Evolutionary conservation across 2,113 vertebrate genomes (phyloP).

Genomic region (Aspidoscelis tigris): DNA sequence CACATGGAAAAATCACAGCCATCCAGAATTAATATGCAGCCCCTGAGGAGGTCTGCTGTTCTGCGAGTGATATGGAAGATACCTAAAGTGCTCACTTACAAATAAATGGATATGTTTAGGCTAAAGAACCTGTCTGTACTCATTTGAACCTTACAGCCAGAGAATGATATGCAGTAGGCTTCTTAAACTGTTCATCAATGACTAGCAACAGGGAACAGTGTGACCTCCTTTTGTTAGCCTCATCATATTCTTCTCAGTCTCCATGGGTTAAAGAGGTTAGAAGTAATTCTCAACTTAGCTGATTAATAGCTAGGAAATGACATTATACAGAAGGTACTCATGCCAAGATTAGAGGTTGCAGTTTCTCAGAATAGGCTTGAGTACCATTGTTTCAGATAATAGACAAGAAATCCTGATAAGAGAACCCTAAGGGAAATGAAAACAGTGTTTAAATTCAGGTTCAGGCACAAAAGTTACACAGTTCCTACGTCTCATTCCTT

Average conservation of each 20-base stretch:
- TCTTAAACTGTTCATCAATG: conserved; percentile 46
- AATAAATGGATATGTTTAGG: not conserved
- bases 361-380: conserved; percentile 47
- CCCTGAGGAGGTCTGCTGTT: not conserved
- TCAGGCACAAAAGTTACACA: conserved; percentile 22
- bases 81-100: not conserved
- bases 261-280: conserved; percentile 40
- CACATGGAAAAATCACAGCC: not conserved
- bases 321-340: conserved; percentile 32
- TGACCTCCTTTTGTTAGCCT: not conserved
- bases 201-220: conserved; percentile 22
- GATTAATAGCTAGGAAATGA: conserved; percentile 38
- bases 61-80: not conserved
- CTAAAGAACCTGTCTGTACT: conserved; percentile 21
- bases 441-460: conserved; percentile 26
- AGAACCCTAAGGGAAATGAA: not conserved
- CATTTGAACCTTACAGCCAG: conserved; percentile 4
- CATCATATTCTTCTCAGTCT: conserved; percentile 2
- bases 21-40: not conserved
- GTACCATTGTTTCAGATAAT: conserved; percentile 36
- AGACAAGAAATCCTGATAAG: not conserved
- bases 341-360: conserved; percentile 30
- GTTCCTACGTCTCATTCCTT: not conserved
- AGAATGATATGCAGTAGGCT: not conserved
- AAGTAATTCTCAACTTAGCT: conserved; percentile 53